Conservation (phyloP, 2,888 invertebrate species). For the Masnerella sp. region DNA sequence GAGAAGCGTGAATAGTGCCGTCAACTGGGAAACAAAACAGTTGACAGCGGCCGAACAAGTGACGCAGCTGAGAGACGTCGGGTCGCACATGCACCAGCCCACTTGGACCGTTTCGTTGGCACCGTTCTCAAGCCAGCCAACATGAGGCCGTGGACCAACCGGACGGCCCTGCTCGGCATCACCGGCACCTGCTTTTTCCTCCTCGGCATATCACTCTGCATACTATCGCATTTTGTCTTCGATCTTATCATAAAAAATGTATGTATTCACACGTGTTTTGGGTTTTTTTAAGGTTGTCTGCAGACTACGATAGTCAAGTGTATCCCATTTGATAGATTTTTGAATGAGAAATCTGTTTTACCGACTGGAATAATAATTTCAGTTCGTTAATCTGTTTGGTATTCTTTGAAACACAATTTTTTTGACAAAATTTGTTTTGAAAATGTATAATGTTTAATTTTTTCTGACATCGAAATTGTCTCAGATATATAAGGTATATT, state of each 20-base stretch:
- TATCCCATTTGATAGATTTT: too few relatives aligned
- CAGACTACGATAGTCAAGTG: too few relatives aligned
- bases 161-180: constrained; percentile 66
- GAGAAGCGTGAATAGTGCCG: constrained; percentile 34
- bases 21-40: constrained; percentile 44
- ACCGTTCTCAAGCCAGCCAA: constrained; percentile 24
- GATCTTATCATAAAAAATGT: constrained; percentile 68
- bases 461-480: too few relatives aligned
- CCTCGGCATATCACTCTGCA: constrained; percentile 65
- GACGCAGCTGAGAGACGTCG: constrained; percentile 5
- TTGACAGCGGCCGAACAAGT: constrained; percentile 45
- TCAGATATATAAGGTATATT: too few relatives aligned
- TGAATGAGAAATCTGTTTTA: too few relatives aligned
- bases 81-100: constrained; percentile 30
- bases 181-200: constrained; percentile 66
- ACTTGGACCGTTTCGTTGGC: constrained; percentile 25
- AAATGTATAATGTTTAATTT: too few relatives aligned
- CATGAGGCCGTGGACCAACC: constrained; percentile 73
- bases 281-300: too few relatives aligned
- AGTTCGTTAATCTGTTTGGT: too few relatives aligned
- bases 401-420: too few relatives aligned
- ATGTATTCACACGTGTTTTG: constrained; percentile 52
- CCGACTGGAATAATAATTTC: too few relatives aligned
- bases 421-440: too few relatives aligned
- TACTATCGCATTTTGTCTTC: constrained; percentile 67